Evolutionary conservation across 2,888 invertebrate genomes (phyloP).

Genomic region (Brachyptera putata): DNA sequence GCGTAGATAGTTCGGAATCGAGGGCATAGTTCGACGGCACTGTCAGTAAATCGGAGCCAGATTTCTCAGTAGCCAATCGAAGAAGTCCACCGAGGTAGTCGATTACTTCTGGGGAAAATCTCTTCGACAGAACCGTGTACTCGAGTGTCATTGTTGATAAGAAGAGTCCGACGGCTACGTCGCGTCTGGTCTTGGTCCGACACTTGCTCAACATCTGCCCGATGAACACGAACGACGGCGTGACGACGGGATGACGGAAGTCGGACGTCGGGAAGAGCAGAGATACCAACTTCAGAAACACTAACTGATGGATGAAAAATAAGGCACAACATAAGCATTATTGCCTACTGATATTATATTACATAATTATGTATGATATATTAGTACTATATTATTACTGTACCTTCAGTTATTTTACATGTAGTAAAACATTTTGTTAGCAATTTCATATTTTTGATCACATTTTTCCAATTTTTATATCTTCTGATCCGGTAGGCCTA

Average conservation of each 20-base stretch:
- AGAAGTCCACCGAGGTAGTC: conserved; percentile 75
- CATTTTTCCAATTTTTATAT: too few species aligned
- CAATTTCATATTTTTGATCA: too few species aligned
- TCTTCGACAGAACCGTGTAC: conserved; percentile 72
- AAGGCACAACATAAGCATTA: too few species aligned
- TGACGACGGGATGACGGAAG: conserved; percentile 82
- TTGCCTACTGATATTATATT: too few species aligned
- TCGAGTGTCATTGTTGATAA: conserved; percentile 69
- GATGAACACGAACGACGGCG: conserved; percentile 78
- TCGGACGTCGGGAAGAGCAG: conserved; percentile 86
- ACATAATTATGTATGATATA: neutral
- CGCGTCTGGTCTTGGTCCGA: conserved; percentile 58
- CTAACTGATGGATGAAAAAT: conserved; percentile 47
- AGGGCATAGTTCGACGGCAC: too few species aligned
- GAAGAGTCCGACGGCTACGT: conserved; percentile 74
- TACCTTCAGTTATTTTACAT: too few species aligned
- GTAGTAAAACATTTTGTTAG: too few species aligned
- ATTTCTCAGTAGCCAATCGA: too few species aligned
- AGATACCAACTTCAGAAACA: conserved; percentile 78
- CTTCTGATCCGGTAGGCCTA: too few species aligned
- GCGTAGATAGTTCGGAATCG: neutral
- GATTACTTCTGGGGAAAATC: conserved; percentile 74
- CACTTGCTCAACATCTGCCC: conserved; percentile 68
- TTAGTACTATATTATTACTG: too few species aligned
- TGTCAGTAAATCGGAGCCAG: too few species aligned